Percentiles rank a stretch among this genome's conserved stretches.
Evolutionary conservation across 2,888 invertebrate genomes (phyloP).

Genomic region (Temnothorax unifasciatus): DNA sequence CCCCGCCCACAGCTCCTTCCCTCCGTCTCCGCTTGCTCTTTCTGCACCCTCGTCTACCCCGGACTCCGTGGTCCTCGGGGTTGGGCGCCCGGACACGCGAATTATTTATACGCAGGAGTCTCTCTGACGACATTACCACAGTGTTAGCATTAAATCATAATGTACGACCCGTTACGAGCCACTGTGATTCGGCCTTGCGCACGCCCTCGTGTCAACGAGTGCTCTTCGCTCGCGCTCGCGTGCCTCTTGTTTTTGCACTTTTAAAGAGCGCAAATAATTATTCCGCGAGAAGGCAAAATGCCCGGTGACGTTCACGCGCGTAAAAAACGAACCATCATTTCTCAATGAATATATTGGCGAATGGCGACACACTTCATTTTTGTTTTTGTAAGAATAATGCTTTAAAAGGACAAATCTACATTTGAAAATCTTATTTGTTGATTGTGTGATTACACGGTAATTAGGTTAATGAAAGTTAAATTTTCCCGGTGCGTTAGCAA

Average conservation of each 20-base stretch:
- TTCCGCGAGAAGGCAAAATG: conserved; percentile 35
- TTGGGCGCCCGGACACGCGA: conserved; percentile 85
- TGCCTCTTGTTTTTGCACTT: conserved; percentile 57
- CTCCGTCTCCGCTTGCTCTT: conserved; percentile 63
- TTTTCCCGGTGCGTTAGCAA: not conserved
- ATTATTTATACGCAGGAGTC: conserved; percentile 86
- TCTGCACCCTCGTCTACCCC: conserved; percentile 70
- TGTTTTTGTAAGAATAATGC: not conserved
- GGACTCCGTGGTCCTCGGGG: conserved; percentile 81
- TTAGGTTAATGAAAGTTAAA: not conserved
- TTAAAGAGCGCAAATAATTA: conserved; percentile 56
- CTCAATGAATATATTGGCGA: not conserved
- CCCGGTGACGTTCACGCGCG: not conserved
- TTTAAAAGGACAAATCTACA: not conserved
- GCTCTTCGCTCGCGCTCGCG: conserved; percentile 57
- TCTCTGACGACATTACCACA: conserved; percentile 86
- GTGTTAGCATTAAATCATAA: conserved; percentile 87
- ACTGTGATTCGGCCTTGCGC: conserved; percentile 82
- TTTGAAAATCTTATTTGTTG: not conserved
- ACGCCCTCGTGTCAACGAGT: conserved; percentile 76
- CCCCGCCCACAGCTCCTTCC: conserved; percentile 62
- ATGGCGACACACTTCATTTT: not conserved
- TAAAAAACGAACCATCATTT: not conserved
- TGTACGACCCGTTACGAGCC: conserved; percentile 85
- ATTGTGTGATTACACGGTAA: not conserved